A percentile compares a stretch with the other conserved stretches of the same genome.
Conservation (phyloP, 2,797 vertebrate species). For the Tragopan temminckii region DNA sequence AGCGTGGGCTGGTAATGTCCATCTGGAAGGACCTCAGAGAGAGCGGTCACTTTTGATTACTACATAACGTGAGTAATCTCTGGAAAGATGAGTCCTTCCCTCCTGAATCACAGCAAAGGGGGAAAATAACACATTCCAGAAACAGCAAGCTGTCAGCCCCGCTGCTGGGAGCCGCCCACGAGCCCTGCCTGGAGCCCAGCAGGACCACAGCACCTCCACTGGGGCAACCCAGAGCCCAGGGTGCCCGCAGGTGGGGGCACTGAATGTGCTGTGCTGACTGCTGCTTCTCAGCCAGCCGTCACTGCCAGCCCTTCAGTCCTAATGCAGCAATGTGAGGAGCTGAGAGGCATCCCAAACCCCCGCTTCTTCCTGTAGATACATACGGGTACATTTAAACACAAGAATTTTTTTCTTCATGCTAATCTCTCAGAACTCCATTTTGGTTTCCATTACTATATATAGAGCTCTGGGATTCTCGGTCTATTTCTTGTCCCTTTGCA, state of each 20-base stretch:
- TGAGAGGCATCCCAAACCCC: neutral
- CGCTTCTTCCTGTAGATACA: neutral
- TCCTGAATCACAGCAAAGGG: conserved; percentile 60
- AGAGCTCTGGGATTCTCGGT: neutral
- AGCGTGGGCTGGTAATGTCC: conserved; percentile 47
- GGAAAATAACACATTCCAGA: conserved; percentile 61
- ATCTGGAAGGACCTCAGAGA: conserved; percentile 70
- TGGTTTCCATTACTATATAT: conserved; percentile 48
- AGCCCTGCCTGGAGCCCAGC: neutral
- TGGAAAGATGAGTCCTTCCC: conserved; percentile 55
- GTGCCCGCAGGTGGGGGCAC: accelerated
- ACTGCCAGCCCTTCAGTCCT: neutral
- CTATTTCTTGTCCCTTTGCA: conserved; percentile 59
- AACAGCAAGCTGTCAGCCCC: conserved; percentile 18
- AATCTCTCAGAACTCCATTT: conserved; percentile 48
- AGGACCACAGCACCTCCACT: neutral
- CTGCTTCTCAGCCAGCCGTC: neutral
- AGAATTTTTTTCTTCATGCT: neutral
- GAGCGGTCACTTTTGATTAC: conserved; percentile 70
- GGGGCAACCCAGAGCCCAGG: neutral
- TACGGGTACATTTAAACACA: neutral
- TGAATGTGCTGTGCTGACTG: accelerated
- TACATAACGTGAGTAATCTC: conserved; percentile 71
- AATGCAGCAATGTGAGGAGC: neutral
- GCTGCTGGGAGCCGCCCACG: neutral